Conservation (phyloP, 2,888 invertebrate species). For the Stramonita haemastoma region DNA sequence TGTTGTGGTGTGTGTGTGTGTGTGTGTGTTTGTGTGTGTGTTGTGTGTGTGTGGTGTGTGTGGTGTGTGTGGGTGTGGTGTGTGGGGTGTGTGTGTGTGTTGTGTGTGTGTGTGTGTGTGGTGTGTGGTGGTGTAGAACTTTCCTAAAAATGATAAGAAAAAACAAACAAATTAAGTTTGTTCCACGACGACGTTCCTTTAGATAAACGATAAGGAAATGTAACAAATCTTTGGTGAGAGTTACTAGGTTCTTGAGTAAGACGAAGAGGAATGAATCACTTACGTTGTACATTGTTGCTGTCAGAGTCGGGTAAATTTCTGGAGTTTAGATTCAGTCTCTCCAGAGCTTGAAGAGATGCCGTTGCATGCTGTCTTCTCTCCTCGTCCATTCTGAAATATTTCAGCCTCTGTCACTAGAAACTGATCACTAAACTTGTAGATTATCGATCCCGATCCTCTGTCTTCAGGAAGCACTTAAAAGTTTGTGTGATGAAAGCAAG, state of each 20-base stretch:
- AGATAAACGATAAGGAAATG: no score
- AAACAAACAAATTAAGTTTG: background rate
- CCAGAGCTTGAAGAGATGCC: constrained; percentile 60
- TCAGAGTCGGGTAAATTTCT: background rate
- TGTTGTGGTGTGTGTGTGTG: no score
- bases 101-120: no score
- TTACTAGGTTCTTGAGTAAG: no score
- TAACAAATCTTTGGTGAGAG: no score
- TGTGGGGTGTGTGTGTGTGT: no score
- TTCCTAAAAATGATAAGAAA: background rate
- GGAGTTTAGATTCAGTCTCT: constrained; percentile 53
- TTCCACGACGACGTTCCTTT: background rate
- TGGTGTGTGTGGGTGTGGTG: no score
- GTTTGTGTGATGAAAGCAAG: background rate
- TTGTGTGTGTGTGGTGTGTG: no score
- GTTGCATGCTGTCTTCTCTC: constrained; percentile 45
- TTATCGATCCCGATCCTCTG: no score
- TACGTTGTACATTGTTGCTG: background rate
- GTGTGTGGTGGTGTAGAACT: no score
- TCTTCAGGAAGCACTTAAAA: background rate
- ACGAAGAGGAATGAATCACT: no score
- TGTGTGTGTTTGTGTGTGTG: no score
- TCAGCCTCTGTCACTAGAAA: background rate
- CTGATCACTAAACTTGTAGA: background rate
- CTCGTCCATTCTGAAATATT: background rate